Conservation (phyloP, 2,797 vertebrate genomes). For the Scleropages formosus region DNA sequence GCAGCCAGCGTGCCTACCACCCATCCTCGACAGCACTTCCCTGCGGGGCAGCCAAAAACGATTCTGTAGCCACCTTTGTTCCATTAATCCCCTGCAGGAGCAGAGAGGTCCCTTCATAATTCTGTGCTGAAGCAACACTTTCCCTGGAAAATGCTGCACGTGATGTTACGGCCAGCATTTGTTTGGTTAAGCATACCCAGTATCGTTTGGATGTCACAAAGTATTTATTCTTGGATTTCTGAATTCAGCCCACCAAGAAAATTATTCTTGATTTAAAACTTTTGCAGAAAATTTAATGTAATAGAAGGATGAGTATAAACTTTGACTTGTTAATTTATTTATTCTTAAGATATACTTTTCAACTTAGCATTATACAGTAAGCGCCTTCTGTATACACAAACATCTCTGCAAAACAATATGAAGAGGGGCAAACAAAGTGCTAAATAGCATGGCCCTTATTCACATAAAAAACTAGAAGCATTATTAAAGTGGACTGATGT, state of each 20-base stretch:
- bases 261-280: not conserved
- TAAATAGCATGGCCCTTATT: too few species aligned
- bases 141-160: constrained; percentile 39
- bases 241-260: constrained; percentile 43
- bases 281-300: not conserved
- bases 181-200: constrained; percentile 42
- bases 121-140: constrained; percentile 35
- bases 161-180: constrained; percentile 32
- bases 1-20: not conserved
- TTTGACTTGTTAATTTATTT: too few species aligned
- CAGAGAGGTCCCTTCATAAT: constrained; percentile 37
- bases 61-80: constrained; percentile 1
- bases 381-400: too few species aligned
- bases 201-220: constrained; percentile 43
- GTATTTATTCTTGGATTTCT: constrained; percentile 44
- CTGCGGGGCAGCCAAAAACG: not conserved
- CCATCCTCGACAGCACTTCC: too few species aligned
- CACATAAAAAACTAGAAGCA: too few species aligned
- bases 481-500: too few species aligned
- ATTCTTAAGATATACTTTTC: too few species aligned
- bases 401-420: too few species aligned
- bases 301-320: not conserved
- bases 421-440: too few species aligned
- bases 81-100: constrained; percentile 23
- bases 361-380: too few species aligned